Percentiles rank a stretch among this genome's conserved stretches.
These are phyloP conservation scores for Argynnis bischoffii DNA, from an alignment of 2,888 invertebrate species.

Conservation along the genomic window DNA sequence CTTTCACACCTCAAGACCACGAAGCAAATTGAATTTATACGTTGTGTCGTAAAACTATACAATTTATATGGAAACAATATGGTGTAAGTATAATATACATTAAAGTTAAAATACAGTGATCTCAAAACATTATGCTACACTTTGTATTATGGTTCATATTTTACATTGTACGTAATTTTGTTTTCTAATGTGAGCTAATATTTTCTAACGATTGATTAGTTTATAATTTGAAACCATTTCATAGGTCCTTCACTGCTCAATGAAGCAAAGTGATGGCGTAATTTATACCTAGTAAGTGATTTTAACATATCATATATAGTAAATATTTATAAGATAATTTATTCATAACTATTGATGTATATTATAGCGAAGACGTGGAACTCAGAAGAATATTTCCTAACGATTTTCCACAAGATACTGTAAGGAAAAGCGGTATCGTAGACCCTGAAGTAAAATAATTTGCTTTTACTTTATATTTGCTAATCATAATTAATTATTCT, in stretches of 20 bases:
- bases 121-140: conserved; percentile 9
- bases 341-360: conserved; percentile 11
- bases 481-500: too few species aligned
- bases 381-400: conserved; percentile 68
- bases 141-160: conserved; percentile 6
- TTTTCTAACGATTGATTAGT: background rate
- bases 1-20: conserved; percentile 1
- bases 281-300: conserved; percentile 73
- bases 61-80: conserved; percentile 6
- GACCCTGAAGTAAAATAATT: conserved; percentile 60
- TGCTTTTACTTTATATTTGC: background rate
- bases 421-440: conserved; percentile 61
- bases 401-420: conserved; percentile 71
- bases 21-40: conserved; percentile 13
- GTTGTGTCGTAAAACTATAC: conserved; percentile 11
- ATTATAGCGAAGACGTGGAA: conserved; percentile 71
- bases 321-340: conserved; percentile 6
- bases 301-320: conserved; percentile 15
- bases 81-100: conserved; percentile 3
- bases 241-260: conserved; percentile 52
- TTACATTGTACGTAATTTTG: conserved; percentile 8
- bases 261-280: conserved; percentile 50
- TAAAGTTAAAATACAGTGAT: background rate
- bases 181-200: background rate
- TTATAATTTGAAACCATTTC: conserved; percentile 26